These are phyloP conservation scores for Leptinotarsa juncta DNA, from an alignment of 2,888 invertebrate genomes.

Conservation along the genomic window DNA sequence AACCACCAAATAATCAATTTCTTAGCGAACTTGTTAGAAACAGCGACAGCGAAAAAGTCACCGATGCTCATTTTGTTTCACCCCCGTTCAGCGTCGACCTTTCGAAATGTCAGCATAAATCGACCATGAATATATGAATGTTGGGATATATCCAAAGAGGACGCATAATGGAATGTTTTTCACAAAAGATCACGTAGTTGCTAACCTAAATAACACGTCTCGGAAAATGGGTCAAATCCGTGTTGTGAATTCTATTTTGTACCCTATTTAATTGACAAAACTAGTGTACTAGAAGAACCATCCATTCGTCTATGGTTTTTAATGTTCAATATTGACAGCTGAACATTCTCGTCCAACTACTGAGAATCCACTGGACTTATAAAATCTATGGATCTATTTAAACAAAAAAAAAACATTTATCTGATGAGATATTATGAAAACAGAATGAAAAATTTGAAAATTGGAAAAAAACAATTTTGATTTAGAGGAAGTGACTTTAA, in stretches of 20 bases:
- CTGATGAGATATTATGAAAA: no score
- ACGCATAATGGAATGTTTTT: background rate
- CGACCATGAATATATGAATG: slow-evolving; percentile 5
- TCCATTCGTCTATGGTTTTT: no score
- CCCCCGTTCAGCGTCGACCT: background rate
- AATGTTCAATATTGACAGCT: no score
- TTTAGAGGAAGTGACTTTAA: no score
- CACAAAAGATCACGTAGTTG: slow-evolving; percentile 1
- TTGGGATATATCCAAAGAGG: slow-evolving; percentile 9
- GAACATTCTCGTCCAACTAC: no score
- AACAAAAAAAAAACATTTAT: no score
- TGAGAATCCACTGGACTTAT: no score
- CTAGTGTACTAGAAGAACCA: no score
- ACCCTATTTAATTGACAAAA: background rate
- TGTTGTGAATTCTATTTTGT: background rate
- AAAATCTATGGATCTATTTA: no score
- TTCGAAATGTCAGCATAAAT: slow-evolving; percentile 24
- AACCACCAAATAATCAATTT: no score
- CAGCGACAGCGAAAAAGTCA: background rate
- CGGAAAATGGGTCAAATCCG: slow-evolving; percentile 5
- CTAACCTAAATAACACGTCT: slow-evolving; percentile 2
- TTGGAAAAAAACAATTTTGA: no score
- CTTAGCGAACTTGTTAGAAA: background rate
- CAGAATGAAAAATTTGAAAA: no score
- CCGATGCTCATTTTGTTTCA: background rate